Evolutionary conservation across 2,113 vertebrate species (phyloP), one percentile per base, ranked within the genome.

Genomic region (Rostratula benghalensis): DNA sequence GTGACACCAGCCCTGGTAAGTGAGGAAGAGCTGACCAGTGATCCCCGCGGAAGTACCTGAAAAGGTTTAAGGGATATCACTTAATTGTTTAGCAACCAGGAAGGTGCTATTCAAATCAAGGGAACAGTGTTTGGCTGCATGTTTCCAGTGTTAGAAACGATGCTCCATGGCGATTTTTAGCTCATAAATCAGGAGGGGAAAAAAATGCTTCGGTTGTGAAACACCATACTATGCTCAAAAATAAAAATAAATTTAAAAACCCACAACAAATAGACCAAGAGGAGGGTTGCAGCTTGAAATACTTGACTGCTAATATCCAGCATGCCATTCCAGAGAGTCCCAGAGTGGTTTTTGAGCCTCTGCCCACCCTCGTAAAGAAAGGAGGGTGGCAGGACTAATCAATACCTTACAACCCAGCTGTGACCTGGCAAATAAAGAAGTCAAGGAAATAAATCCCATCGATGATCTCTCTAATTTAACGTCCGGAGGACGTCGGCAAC

Each of bases 321-420:
- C 89, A 92, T 97, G 87, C 96, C 90, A 90, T 96, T 97, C 97
- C 97, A 97, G 89, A 68, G 94, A 97, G 95, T 95, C 95, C 94
- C 96, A 90, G 83, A 51, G 90, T 27, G 90, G 45, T 80, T 97
- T 96, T 95, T 89, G 92, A 97, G 90, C 94, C 91, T 60, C 93
- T 97, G 95, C 96, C 91, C 95, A 92, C 45, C 86, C 94, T 93
- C 28, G 12, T 87, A 87, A 92, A 95, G 94, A 93, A 97, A 97
- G 83, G 90, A 50, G 23, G 83, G 76, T 12, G 85, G 88, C 87
- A 87, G 57, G 90, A 86, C 91, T 96, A 90, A 97, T 97, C 87
- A 45, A 89, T 96, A 97, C n/a, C 71, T 68, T 27, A 61, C 79
- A 94, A 61, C 80, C 94, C 96, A 97, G 95, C 97, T 97, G 97